Base-by-base conservation (phyloP, 2,888 invertebrate species). In the Pseudolycoriella hygida region DNA sequence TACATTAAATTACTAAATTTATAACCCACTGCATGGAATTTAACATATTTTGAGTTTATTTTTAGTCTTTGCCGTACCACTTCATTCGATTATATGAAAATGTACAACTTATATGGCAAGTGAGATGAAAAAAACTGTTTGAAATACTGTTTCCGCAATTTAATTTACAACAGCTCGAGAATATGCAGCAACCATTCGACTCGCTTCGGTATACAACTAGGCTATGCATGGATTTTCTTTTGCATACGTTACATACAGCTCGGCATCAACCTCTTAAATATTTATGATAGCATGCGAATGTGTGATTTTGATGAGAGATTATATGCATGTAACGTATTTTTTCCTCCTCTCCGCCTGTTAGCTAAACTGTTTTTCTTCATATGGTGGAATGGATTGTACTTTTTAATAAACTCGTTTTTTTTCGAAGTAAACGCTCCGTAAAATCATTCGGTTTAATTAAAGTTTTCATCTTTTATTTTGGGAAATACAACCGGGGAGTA, bases 121-220 rank as follows among this genome's bases (percentile, higher is more conserved):
- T 25, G 25, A 25, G 25, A 34, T 34, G 12, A 34, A 34, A 34
- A 34, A 34, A 34, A 34, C 34, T 12, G n/a, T 40, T 40, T 40
- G 40, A 40, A 40, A 40, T 40, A 40, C 40, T 18, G 17, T 40
- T 40, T 40, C 40, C 40, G 40, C 40, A 40, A 40, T 40, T 40
- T 40, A 40, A 40, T 40, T 40, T 40, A 40, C 40, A 40, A 19
- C 40, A 40, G 40, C 40, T 40, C 18, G 40, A 40, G 17, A 40
- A 40, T 40, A 40, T 40, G 34, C 34, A 34, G 34, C 25, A 25
- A 25, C 25, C 25, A 8, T 25, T 25, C 4, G 25, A 25, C 25
- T 25, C 8, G 25, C 25, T 25, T 25, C 4, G 25, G 25, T 25
- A 38, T 17, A 38, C 10, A 38, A 17, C 25, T 25, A 25, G 25